phyloP scores from a whole-genome alignment of 1,140 invertebrate species.

The Drosophila trapezifrons region DNA sequence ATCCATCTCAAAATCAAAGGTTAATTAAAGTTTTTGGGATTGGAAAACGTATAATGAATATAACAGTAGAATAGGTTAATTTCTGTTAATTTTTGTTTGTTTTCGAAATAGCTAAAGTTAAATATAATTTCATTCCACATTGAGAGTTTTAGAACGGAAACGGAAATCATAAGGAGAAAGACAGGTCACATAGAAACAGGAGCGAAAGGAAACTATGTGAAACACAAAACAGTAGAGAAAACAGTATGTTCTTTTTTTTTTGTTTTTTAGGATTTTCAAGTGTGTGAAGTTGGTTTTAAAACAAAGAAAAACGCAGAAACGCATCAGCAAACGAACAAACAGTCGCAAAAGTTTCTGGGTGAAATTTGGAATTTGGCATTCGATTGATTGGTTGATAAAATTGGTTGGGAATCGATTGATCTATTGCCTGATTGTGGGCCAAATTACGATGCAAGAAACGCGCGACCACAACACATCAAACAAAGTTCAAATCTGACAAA shows the following conservation, averaged over 20 bases:
- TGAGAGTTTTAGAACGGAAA: slow-evolving; percentile 56
- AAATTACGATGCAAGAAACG: slow-evolving; percentile 45
- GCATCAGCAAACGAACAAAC: slow-evolving; percentile 80
- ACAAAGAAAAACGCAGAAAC: slow-evolving; percentile 60
- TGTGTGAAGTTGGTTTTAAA: slow-evolving; percentile 24
- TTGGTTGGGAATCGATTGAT: slow-evolving; percentile 33
- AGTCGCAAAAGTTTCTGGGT: slow-evolving; percentile 41
- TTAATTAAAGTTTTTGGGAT: slow-evolving; percentile 1
- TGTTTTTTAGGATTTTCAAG: neutral
- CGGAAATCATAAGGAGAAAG: slow-evolving; percentile 30
- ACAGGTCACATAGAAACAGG: slow-evolving; percentile 35
- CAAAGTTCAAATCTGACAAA: slow-evolving; percentile 61
- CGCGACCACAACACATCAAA: slow-evolving; percentile 74
- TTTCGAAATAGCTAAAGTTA: slow-evolving; percentile 16
- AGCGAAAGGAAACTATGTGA: slow-evolving; percentile 29
- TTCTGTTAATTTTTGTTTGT: slow-evolving; percentile 7
- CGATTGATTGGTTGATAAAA: slow-evolving; percentile 12
- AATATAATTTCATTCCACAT: slow-evolving; percentile 71
- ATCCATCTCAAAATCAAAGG: slow-evolving; percentile 29
- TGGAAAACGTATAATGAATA: slow-evolving; percentile 43
- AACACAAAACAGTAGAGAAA: slow-evolving; percentile 33
- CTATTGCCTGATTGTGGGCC: slow-evolving; percentile 74
- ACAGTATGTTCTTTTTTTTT: slow-evolving; percentile 13
- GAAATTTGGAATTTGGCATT: slow-evolving; percentile 37
- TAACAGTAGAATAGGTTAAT: slow-evolving; percentile 32